phyloP scores from a whole-genome alignment of 2,113 vertebrate genomes.

The Origma solitaria region DNA sequence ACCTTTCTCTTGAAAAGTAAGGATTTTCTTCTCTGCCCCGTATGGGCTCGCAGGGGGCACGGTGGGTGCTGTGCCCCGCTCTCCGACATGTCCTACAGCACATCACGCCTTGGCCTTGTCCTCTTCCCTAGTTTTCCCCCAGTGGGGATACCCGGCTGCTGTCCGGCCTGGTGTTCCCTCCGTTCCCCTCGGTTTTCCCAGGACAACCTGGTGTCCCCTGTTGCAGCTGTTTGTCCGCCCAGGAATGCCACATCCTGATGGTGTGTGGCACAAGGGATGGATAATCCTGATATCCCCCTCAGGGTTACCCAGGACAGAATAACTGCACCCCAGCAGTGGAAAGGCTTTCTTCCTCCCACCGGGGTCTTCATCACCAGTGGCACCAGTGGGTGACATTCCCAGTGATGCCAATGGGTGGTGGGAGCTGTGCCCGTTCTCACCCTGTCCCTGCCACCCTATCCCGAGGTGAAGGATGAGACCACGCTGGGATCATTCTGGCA shows the following conservation, averaged over 20 bases:
- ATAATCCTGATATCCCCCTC: no score
- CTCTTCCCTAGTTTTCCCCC: not conserved
- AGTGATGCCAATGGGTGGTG: accelerated
- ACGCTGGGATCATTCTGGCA: constrained; percentile 44
- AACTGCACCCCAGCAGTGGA: not conserved
- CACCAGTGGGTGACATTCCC: not conserved
- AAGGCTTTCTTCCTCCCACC: not conserved
- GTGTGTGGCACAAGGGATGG: not conserved
- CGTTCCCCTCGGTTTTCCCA: not conserved
- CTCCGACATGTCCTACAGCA: not conserved
- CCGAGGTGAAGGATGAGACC: not conserved
- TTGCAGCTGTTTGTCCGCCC: not conserved
- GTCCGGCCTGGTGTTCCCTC: not conserved
- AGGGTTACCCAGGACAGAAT: not conserved
- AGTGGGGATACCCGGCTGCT: accelerated
- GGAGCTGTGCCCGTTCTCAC: not conserved
- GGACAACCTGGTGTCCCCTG: not conserved
- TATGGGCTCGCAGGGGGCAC: not conserved
- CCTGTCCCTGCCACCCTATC: not conserved
- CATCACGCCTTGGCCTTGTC: accelerated
- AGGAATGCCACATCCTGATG: accelerated
- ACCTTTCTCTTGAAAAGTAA: no score
- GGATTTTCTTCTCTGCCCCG: accelerated
- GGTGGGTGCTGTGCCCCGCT: accelerated
- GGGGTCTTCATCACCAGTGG: not conserved